These are phyloP conservation scores for Stercorarius parasiticus DNA, from an alignment of 2,113 vertebrate genomes.

Conservation along the genomic window DNA sequence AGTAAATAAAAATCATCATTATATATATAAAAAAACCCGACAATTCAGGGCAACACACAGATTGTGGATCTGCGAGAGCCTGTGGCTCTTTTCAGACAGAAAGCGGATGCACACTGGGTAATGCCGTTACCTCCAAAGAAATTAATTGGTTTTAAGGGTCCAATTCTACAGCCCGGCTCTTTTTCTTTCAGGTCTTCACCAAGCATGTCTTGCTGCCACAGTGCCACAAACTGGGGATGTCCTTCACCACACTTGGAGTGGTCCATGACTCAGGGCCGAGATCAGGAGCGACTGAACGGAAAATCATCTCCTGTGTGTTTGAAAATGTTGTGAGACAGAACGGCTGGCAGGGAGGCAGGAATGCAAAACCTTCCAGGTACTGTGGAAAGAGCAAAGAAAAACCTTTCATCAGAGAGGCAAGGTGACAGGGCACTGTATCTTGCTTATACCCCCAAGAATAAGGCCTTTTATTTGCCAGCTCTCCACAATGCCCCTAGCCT, in stretches of 20 bases:
- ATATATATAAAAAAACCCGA: background rate
- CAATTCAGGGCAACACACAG: background rate
- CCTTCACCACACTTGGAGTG: background rate
- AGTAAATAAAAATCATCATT: conserved; percentile 56
- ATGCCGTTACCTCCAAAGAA: conserved; percentile 2
- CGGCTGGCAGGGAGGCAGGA: background rate
- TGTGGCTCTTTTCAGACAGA: background rate
- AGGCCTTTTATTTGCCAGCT: background rate
- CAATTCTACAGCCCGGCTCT: background rate
- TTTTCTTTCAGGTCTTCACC: background rate
- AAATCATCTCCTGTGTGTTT: fast-evolving
- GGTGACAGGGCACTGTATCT: background rate
- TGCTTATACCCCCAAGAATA: background rate
- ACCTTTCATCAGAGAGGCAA: background rate
- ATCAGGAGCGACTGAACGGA: background rate
- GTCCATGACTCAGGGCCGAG: background rate
- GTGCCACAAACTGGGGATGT: background rate
- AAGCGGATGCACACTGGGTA: background rate
- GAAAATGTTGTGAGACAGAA: background rate
- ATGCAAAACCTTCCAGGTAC: background rate
- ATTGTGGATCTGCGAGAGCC: background rate
- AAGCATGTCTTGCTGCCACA: background rate
- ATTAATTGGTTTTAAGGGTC: background rate
- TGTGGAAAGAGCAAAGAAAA: background rate
- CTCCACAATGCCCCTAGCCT: background rate